These are phyloP conservation scores for Abrostola triplasia DNA, from an alignment of 2,888 invertebrate genomes.

Conservation along the genomic window DNA sequence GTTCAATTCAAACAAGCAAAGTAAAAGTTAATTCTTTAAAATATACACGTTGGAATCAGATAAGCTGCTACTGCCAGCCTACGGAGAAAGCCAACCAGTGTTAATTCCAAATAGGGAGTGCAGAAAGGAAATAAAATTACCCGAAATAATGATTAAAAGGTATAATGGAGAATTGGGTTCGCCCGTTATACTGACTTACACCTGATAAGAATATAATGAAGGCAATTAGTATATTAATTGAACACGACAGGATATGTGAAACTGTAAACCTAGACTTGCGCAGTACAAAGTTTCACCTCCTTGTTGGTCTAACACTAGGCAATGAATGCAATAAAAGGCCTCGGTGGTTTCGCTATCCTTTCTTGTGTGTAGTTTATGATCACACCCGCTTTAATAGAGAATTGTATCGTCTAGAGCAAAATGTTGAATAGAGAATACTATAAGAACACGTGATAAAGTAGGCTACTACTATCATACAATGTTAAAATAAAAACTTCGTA, in stretches of 20 bases:
- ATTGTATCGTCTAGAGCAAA: not conserved
- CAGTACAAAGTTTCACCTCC: slow-evolving; percentile 65
- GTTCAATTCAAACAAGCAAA: slow-evolving; percentile 20
- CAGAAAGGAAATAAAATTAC: not conserved
- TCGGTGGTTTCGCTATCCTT: slow-evolving; percentile 25
- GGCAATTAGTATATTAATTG: slow-evolving; percentile 15
- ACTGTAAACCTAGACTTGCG: slow-evolving; percentile 64
- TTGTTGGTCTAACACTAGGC: slow-evolving; percentile 58
- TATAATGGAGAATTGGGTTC: not conserved
- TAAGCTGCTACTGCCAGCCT: slow-evolving; percentile 15
- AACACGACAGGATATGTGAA: slow-evolving; percentile 68
- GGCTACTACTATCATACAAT: too few relatives aligned
- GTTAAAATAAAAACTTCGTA: too few relatives aligned
- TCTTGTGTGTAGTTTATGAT: slow-evolving; percentile 18
- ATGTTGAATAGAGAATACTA: not conserved
- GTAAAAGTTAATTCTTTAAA: slow-evolving; percentile 43
- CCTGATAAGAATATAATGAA: slow-evolving; percentile 4
- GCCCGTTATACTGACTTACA: not conserved
- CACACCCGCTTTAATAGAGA: slow-evolving; percentile 3
- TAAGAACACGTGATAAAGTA: too few relatives aligned
- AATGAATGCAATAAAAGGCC: slow-evolving; percentile 51
- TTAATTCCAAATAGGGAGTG: slow-evolving; percentile 5
- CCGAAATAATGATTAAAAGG: not conserved
- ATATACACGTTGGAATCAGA: slow-evolving; percentile 30
- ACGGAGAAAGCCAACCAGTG: slow-evolving; percentile 16